Evolutionary conservation across 1,140 invertebrate genomes (phyloP).

Genomic region (Ruditapes philippinarum): DNA sequence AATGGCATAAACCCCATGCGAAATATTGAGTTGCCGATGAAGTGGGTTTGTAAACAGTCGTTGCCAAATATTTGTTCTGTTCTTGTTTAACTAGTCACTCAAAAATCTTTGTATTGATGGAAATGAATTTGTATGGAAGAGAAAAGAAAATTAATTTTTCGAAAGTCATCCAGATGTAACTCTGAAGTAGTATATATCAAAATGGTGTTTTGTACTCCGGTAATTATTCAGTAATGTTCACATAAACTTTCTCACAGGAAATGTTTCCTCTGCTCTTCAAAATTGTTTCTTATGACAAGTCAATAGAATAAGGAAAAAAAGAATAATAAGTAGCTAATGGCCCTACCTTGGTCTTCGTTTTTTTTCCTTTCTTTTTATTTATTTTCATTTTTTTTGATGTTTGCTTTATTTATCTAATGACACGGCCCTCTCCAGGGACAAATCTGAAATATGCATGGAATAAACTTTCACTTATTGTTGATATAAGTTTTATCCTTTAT

Average conservation of each 20-base stretch:
- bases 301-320: too few relatives aligned
- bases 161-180: slow-evolving; percentile 13
- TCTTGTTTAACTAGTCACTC: background rate
- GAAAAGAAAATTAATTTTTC: background rate
- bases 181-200: slow-evolving; percentile 21
- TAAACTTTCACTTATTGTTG: too few relatives aligned
- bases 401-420: too few relatives aligned
- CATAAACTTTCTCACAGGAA: slow-evolving; percentile 25
- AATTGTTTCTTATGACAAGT: slow-evolving; percentile 1
- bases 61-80: slow-evolving; percentile 49
- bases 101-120: background rate
- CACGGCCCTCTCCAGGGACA: too few relatives aligned
- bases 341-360: too few relatives aligned
- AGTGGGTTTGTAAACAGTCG: slow-evolving; percentile 39
- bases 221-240: background rate
- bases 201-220: too few relatives aligned
- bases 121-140: slow-evolving; percentile 22
- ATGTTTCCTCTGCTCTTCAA: background rate
- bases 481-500: too few relatives aligned
- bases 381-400: too few relatives aligned
- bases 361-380: too few relatives aligned
- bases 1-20: slow-evolving; percentile 4
- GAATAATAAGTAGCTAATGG: too few relatives aligned
- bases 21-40: slow-evolving; percentile 39
- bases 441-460: too few relatives aligned